A percentile compares a stretch with the other conserved stretches of the same genome.
Conservation (phyloP, 1,140 invertebrate species). For the Spodoptera litura region DNA sequence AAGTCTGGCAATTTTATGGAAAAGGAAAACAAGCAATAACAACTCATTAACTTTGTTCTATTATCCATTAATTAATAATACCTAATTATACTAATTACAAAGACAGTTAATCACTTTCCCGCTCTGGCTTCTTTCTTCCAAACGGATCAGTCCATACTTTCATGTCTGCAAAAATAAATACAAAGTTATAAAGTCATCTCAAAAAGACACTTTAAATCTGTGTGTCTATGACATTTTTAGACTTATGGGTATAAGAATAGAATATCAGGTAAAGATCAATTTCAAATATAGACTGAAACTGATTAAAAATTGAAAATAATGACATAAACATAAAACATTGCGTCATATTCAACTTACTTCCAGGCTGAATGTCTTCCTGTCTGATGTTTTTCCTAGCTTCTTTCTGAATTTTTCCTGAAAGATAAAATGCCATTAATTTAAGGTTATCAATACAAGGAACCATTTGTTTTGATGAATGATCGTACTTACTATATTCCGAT, state of each 20-base stretch:
- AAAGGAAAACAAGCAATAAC: slow-evolving; percentile 23
- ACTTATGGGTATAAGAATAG: no score
- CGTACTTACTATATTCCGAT: slow-evolving; percentile 87
- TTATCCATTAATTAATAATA: slow-evolving; percentile 11
- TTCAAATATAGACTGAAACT: neutral
- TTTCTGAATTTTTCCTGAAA: slow-evolving; percentile 88
- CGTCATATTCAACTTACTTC: slow-evolving; percentile 85
- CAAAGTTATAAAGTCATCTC: no score
- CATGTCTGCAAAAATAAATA: slow-evolving; percentile 88
- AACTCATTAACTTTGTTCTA: slow-evolving; percentile 40
- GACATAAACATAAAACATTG: neutral
- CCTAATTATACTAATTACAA: slow-evolving; percentile 42
- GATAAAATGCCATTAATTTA: slow-evolving; percentile 36
- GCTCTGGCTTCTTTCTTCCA: slow-evolving; percentile 85
- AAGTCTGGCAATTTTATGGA: neutral
- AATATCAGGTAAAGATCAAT: no score
- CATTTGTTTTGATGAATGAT: neutral
- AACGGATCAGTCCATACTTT: slow-evolving; percentile 91
- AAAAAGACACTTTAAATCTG: no score
- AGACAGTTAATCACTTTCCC: slow-evolving; percentile 62
- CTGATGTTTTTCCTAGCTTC: slow-evolving; percentile 86
- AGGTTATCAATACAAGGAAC: neutral
- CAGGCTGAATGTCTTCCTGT: slow-evolving; percentile 90
- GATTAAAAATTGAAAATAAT: neutral
- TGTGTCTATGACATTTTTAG: no score